Evolutionary conservation across 2,797 vertebrate genomes (phyloP).

Genomic region (Centropyge bicolor): DNA sequence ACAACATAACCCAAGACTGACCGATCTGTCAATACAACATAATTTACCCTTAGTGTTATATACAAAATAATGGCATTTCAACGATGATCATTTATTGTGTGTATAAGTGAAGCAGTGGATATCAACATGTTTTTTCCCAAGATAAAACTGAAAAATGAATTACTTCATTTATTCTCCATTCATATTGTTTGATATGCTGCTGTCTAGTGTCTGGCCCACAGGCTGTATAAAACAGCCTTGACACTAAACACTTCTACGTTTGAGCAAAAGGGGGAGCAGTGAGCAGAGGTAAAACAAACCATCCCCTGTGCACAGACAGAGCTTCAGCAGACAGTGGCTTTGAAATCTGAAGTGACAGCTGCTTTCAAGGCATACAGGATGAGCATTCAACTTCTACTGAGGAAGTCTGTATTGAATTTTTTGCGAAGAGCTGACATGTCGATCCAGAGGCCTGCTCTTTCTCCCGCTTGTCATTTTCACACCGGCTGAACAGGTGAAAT

Average conservation of each 20-base stretch:
- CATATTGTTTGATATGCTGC: not conserved
- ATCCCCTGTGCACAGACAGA: not conserved
- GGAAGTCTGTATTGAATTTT: slow-evolving; percentile 43
- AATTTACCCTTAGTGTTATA: too few relatives aligned
- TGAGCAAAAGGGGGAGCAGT: slow-evolving; percentile 69
- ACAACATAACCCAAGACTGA: too few relatives aligned
- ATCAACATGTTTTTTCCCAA: not conserved
- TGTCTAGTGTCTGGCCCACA: not conserved
- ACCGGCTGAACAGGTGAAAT: slow-evolving; percentile 2
- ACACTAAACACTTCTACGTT: slow-evolving; percentile 42
- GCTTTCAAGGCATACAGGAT: slow-evolving; percentile 49
- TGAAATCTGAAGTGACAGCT: slow-evolving; percentile 66
- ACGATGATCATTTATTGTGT: not conserved
- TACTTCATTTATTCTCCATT: not conserved
- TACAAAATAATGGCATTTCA: not conserved
- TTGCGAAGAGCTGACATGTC: slow-evolving; percentile 27
- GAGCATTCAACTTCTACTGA: slow-evolving; percentile 20
- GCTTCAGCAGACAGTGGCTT: slow-evolving; percentile 30
- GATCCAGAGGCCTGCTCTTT: slow-evolving; percentile 4
- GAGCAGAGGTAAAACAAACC: slow-evolving; percentile 33
- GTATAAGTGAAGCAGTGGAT: not conserved
- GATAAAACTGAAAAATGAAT: not conserved
- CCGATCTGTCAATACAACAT: too few relatives aligned
- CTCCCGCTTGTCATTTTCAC: slow-evolving; percentile 1
- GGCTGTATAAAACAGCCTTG: too few relatives aligned